phyloP scores from a whole-genome alignment of 2,113 vertebrate species.

The Glaucidium brasilianum region DNA sequence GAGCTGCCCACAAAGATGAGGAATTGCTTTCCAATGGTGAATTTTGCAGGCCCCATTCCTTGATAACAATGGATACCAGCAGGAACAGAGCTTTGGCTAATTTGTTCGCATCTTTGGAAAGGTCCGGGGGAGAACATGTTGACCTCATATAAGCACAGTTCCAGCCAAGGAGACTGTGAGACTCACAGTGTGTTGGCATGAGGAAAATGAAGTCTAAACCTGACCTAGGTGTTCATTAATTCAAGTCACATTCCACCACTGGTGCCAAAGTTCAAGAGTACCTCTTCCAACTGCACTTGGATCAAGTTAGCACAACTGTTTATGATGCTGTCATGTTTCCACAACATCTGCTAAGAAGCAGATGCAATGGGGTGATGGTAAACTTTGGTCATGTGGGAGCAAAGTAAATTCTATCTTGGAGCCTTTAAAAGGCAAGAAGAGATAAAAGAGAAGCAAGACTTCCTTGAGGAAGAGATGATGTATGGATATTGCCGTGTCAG shows the following conservation, averaged over 20 bases:
- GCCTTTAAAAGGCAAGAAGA: conserved; percentile 32
- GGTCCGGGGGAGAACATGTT: background rate
- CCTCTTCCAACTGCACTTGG: background rate
- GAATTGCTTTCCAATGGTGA: background rate
- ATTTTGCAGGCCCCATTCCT: background rate
- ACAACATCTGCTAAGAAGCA: conserved; percentile 3
- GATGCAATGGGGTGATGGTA: background rate
- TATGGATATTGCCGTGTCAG: conserved; percentile 4
- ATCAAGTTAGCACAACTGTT: background rate
- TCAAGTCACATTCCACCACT: background rate
- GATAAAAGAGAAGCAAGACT: conserved; percentile 2
- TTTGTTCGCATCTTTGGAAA: background rate
- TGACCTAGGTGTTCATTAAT: background rate
- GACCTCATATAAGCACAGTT: background rate
- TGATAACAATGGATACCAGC: background rate
- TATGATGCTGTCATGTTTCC: background rate
- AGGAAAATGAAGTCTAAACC: background rate
- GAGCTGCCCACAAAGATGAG: background rate
- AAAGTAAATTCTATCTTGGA: background rate
- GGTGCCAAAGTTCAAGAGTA: background rate
- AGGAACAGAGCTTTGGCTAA: background rate
- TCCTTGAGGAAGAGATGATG: background rate
- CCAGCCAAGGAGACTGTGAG: background rate
- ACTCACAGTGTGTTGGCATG: background rate
- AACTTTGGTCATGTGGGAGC: background rate